Percentiles rank a stretch among this genome's conserved stretches.
phyloP scores from a whole-genome alignment of 2,888 invertebrate species.

The Torymus texanus region DNA sequence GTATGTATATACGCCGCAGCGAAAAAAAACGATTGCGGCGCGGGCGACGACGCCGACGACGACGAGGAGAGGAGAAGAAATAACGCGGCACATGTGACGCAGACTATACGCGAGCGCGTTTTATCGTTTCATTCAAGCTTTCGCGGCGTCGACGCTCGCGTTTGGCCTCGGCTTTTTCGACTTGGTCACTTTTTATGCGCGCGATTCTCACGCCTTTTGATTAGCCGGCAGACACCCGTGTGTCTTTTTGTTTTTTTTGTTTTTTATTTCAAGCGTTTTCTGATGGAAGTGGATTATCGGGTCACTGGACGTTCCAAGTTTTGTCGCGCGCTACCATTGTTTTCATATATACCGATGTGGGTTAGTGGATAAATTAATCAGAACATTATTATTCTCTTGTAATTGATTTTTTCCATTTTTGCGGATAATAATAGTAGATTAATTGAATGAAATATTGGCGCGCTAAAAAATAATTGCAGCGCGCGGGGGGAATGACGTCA shows the following conservation, averaged over 20 bases:
- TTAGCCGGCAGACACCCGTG: background rate
- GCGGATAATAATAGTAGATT: too few relatives aligned
- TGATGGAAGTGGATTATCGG: too few relatives aligned
- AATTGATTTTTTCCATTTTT: too few relatives aligned
- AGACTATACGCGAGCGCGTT: background rate
- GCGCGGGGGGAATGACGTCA: too few relatives aligned
- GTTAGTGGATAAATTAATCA: too few relatives aligned
- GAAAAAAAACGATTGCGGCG: background rate
- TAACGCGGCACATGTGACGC: conserved; percentile 27
- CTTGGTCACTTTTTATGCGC: background rate
- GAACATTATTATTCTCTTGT: too few relatives aligned
- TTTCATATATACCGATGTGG: too few relatives aligned
- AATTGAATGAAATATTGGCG: background rate
- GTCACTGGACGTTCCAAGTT: too few relatives aligned
- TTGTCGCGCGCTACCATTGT: too few relatives aligned
- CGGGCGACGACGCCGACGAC: too few relatives aligned
- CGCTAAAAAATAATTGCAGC: background rate
- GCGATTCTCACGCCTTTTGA: conserved; percentile 38
- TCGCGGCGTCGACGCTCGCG: background rate
- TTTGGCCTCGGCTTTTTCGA: too few relatives aligned
- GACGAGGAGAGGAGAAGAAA: conserved; percentile 3
- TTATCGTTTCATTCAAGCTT: conserved; percentile 44
- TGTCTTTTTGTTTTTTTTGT: background rate
- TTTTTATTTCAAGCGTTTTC: background rate
- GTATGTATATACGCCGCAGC: background rate